Percentiles rank a stretch among this genome's conserved stretches.
phyloP scores from a whole-genome alignment of 2,797 vertebrate species.

The Australoheros facetus region DNA sequence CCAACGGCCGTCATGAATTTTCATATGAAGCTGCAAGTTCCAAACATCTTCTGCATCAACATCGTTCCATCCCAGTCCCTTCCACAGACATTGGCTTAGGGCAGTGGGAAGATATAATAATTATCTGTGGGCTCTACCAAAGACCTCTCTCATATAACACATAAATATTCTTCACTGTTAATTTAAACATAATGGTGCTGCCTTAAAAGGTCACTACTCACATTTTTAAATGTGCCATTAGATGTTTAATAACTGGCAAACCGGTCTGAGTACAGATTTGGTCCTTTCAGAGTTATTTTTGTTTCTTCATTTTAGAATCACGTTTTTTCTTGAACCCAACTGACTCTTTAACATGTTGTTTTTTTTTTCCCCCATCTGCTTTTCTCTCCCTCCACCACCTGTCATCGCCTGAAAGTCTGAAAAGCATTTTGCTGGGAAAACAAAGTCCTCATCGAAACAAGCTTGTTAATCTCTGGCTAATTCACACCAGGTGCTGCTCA shows the following conservation, averaged over 20 bases:
- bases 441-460: not conserved
- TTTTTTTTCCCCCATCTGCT: slow-evolving; percentile 8
- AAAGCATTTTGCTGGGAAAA: slow-evolving; percentile 29
- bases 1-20: not conserved
- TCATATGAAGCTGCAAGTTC: not conserved
- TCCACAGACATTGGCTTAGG: not conserved
- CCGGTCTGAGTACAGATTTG: not conserved
- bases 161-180: not conserved
- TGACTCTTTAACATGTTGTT: not conserved
- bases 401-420: slow-evolving; percentile 1
- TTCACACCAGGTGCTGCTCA: slow-evolving; percentile 17
- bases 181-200: not conserved
- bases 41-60: not conserved
- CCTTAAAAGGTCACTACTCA: not conserved
- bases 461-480: slow-evolving; percentile 18
- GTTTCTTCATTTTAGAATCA: not conserved
- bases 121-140: not conserved
- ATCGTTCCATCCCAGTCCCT: not conserved
- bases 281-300: not conserved
- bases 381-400: slow-evolving; percentile 21
- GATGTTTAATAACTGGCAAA: not conserved
- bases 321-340: not conserved
- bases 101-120: not conserved
- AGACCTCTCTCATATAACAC: not conserved
- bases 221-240: not conserved